Conservation (phyloP, 2,797 vertebrate genomes). For the Cyprinella venusta region DNA sequence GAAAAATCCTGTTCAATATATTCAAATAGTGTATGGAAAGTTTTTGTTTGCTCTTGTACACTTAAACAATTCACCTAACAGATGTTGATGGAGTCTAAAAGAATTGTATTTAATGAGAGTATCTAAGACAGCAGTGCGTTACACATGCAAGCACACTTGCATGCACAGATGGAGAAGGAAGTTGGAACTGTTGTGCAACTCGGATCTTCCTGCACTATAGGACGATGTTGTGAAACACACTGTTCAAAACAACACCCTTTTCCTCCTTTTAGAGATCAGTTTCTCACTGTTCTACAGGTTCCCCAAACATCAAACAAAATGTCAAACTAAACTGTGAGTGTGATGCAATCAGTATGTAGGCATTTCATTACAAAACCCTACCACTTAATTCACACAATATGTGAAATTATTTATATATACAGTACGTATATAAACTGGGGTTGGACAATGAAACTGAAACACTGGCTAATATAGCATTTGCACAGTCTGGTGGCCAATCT, state of each 20-base stretch:
- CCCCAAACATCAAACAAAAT: slow-evolving; percentile 42
- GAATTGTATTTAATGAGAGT: not conserved
- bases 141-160: not conserved
- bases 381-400: not conserved
- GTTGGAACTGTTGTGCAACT: slow-evolving; percentile 79
- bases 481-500: not conserved
- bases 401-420: not conserved
- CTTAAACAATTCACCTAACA: not conserved
- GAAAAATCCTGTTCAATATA: not conserved
- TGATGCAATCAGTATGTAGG: slow-evolving; percentile 12
- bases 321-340: slow-evolving; percentile 11
- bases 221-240: slow-evolving; percentile 76
- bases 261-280: slow-evolving; percentile 19
- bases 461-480: not conserved
- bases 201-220: slow-evolving; percentile 70
- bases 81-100: not conserved
- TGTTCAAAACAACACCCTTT: slow-evolving; percentile 70
- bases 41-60: not conserved
- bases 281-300: slow-evolving; percentile 32
- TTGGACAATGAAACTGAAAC: slow-evolving; percentile 1
- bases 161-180: slow-evolving; percentile 70
- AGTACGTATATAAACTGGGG: not conserved
- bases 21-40: not conserved
- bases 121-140: not conserved
- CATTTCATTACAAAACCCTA: not conserved